A percentile compares a stretch with the other conserved stretches of the same genome.
Conservation (phyloP, 1,140 invertebrate genomes). For the Drosophila lacertosa region DNA sequence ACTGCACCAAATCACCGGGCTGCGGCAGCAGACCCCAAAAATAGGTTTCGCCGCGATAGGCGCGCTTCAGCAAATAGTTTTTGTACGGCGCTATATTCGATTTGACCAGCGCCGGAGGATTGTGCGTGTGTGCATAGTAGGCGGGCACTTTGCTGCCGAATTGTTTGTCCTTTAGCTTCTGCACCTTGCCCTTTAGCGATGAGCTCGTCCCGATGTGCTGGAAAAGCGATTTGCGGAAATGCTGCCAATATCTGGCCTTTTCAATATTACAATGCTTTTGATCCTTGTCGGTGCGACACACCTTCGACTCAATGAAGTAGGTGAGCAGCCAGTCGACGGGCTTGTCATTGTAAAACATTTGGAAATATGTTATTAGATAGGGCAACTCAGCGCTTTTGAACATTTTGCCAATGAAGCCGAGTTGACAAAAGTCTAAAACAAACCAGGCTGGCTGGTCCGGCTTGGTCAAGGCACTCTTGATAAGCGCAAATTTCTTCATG, state of each 20-base stretch:
- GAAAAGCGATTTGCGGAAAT: constrained; percentile 96
- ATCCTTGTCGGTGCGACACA: constrained; percentile 94
- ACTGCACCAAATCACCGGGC: constrained; percentile 91
- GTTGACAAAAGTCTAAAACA: constrained; percentile 96
- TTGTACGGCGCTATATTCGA: constrained; percentile 94
- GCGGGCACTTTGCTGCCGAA: constrained; percentile 93
- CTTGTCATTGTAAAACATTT: constrained; percentile 95
- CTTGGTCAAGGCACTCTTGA: constrained; percentile 88
- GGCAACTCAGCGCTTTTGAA: constrained; percentile 95
- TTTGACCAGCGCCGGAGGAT: constrained; percentile 89
- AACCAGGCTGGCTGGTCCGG: constrained; percentile 91
- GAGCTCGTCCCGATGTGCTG: constrained; percentile 98
- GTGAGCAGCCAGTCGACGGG: constrained; percentile 98
- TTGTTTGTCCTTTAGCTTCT: constrained; percentile 97
- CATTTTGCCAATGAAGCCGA: constrained; percentile 97
- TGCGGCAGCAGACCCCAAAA: constrained; percentile 97
- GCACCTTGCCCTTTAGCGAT: constrained; percentile 97
- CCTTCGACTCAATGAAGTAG: constrained; percentile 94
- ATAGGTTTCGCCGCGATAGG: constrained; percentile 94
- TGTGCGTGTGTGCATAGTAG: constrained; percentile 93
- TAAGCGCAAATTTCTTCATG: constrained; percentile 95
- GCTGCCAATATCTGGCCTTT: constrained; percentile 92
- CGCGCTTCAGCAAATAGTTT: constrained; percentile 91
- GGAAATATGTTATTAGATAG: constrained; percentile 95
- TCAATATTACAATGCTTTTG: constrained; percentile 95